Conservation (phyloP, 2,888 invertebrate genomes). For the Hydraecia micacea region DNA sequence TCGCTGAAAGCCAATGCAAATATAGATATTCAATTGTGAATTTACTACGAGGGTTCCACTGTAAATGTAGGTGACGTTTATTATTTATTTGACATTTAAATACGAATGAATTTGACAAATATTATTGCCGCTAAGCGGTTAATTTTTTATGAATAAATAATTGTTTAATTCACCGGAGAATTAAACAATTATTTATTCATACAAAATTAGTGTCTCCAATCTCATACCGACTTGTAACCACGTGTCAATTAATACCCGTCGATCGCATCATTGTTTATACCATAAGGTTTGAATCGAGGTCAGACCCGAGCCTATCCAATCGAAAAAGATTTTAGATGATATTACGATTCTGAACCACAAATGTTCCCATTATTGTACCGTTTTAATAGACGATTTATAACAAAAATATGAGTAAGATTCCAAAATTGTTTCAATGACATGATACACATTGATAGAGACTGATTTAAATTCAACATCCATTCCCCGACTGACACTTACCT, state of each 20-base stretch:
- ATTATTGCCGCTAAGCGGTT: neutral
- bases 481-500: constrained; percentile 65
- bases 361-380: neutral
- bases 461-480: constrained; percentile 74
- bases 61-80: neutral
- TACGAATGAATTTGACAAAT: neutral
- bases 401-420: constrained; percentile 26
- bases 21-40: neutral
- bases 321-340: neutral
- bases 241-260: neutral
- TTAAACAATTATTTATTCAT: neutral
- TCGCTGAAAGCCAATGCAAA: neutral
- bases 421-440: constrained; percentile 62
- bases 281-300: neutral
- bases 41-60: neutral
- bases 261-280: neutral
- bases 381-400: constrained; percentile 20
- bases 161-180: too few species aligned
- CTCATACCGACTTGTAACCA: neutral
- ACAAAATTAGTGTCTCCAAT: neutral
- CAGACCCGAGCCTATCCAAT: neutral
- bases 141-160: too few species aligned
- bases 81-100: neutral
- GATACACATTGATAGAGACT: constrained; percentile 58
- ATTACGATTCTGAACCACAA: neutral